Base-by-base conservation (phyloP, 1,140 invertebrate genomes). In the Nilaparvata lugens region DNA sequence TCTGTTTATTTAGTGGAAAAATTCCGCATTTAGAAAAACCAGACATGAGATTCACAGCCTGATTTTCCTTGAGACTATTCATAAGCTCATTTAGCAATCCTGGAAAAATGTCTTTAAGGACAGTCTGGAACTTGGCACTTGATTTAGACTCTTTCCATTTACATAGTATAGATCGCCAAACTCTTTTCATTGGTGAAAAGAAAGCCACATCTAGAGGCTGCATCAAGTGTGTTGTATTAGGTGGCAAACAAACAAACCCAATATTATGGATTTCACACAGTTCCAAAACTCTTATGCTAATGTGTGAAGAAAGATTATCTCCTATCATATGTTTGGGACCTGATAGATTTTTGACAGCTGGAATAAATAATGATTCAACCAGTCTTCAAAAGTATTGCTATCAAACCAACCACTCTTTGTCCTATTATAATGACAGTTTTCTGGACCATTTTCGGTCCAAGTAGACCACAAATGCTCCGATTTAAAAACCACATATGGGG, bases 251-350 rank as follows among this genome's bases (percentile, higher is more conserved):
- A 13, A 62, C 53, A 56, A 62, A 62, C 18, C 60, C 55, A 16
- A 76, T 73, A 55, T 75, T 62, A 48, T 75, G 66, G 65, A 69
- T 60, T 25, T 64, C 42, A 45, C 71, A 74, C 11, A 62, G 13
- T 48, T 68, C 62, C 11, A 76, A 60, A n/a, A 75, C 38, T 25
- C 70, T 58, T 6, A 66, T 4, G 21, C 60, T 66, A 16, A 76
- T 63, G 65, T 76, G 74, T 11, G 66, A 70, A 16, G 64, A 64
- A 18, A 76, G 63, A 63, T 75, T 75, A 61, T 77, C 74, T 6
- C 71, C 71, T 13, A 73, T 68, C 13, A 74, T 64, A 45, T 61
- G 42, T 62, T 62, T 52, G 6, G n/a, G 21, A 7, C n/a, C 53
- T 54, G 54, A 19, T 14, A 61, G 45, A 35, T 59, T 21, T 56